A percentile compares a stretch with the other conserved stretches of the same genome.
These are phyloP conservation scores for Drosophila nr. perissopoda DNA, from an alignment of 2,888 invertebrate genomes.

Conservation along the genomic window DNA sequence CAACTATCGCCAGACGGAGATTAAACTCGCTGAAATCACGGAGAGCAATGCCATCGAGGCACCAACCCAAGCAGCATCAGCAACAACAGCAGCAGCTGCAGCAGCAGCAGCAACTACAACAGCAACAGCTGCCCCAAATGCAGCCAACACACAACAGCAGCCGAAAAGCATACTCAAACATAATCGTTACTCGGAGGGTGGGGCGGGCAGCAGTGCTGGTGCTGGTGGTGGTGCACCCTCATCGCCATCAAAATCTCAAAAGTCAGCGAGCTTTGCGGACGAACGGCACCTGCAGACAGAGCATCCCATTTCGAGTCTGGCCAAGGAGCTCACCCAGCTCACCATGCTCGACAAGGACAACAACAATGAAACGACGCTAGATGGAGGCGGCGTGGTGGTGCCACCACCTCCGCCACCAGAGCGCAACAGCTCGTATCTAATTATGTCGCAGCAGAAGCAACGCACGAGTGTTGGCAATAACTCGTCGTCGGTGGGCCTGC, in stretches of 20 bases:
- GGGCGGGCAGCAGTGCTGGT: constrained; percentile 47
- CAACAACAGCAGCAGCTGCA: constrained; percentile 14
- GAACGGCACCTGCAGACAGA: constrained; percentile 82
- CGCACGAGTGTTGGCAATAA: constrained; percentile 52
- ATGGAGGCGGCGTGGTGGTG: constrained; percentile 39
- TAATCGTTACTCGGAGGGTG: constrained; percentile 81
- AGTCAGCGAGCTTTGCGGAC: constrained; percentile 84
- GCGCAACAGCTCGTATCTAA: constrained; percentile 94
- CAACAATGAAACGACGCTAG: constrained; percentile 60
- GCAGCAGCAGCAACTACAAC: not conserved
- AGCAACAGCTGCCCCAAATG: not conserved
- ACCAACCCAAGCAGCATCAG: constrained; percentile 14
- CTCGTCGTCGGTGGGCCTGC: constrained; percentile 72
- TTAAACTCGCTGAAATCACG: constrained; percentile 76
- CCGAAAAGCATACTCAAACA: constrained; percentile 85
- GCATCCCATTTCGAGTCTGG: constrained; percentile 79
- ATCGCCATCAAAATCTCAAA: constrained; percentile 84
- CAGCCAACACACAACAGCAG: constrained; percentile 62
- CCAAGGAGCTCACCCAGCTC: constrained; percentile 81
- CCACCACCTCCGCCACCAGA: constrained; percentile 92
- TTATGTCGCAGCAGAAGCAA: constrained; percentile 89
- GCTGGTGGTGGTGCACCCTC: constrained; percentile 72
- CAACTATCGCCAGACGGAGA: constrained; percentile 84
- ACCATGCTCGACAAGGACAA: constrained; percentile 75
- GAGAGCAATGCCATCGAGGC: constrained; percentile 62